Evolutionary conservation across 2,113 vertebrate species (phyloP).

Genomic region (Conger conger): DNA sequence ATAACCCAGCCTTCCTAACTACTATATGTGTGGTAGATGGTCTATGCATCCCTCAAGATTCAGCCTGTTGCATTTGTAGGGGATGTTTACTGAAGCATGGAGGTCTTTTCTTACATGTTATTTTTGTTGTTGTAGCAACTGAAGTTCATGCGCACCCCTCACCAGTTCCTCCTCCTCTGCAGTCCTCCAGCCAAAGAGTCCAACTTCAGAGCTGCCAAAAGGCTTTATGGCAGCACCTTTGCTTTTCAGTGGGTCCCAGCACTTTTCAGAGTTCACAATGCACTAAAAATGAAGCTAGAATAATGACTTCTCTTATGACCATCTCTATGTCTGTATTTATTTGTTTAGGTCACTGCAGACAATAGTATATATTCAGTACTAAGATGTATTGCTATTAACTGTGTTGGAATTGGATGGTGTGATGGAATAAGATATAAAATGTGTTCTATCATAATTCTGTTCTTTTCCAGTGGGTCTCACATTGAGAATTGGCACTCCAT

Average conservation of each 20-base stretch:
- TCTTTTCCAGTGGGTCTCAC: slow-evolving; percentile 77
- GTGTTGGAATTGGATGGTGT: neutral
- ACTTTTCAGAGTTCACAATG: neutral
- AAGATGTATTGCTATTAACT: neutral
- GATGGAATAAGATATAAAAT: neutral
- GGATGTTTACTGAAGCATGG: neutral
- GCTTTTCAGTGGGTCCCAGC: slow-evolving; percentile 84
- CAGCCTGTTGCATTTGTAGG: too few relatives aligned
- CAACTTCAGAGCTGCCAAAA: slow-evolving; percentile 90
- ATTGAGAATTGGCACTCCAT: slow-evolving; percentile 94
- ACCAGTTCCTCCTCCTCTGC: slow-evolving; percentile 89
- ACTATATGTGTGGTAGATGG: neutral
- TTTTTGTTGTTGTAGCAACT: slow-evolving; percentile 74
- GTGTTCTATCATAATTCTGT: neutral
- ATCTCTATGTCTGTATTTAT: neutral
- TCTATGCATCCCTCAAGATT: neutral
- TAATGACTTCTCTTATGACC: too few relatives aligned
- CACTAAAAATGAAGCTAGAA: too few relatives aligned
- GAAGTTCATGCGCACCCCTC: slow-evolving; percentile 91
- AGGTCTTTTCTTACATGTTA: slow-evolving; percentile 19
- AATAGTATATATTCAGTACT: neutral
- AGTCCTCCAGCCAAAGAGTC: slow-evolving; percentile 95
- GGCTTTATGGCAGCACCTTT: slow-evolving; percentile 87
- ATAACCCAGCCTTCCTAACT: neutral
- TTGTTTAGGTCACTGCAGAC: neutral